phyloP scores from a whole-genome alignment of 2,113 vertebrate species.

The Willisornis vidua region DNA sequence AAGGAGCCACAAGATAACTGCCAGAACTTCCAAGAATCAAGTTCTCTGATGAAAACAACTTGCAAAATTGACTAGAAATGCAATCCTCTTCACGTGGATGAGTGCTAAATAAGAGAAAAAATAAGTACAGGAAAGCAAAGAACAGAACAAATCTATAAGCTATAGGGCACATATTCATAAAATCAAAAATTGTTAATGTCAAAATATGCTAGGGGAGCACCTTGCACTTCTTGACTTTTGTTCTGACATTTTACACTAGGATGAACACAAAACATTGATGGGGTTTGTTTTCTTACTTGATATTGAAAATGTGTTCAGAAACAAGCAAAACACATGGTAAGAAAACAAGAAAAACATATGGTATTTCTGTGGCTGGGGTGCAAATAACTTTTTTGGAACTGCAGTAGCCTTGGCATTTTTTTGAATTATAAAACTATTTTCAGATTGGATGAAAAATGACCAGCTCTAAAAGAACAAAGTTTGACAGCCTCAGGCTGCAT shows the following conservation, averaged over 20 bases:
- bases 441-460: conserved; percentile 9
- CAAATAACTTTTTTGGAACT: conserved; percentile 3
- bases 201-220: neutral
- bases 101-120: neutral
- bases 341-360: neutral
- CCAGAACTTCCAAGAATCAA: neutral
- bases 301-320: neutral
- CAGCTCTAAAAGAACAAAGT: neutral
- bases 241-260: conserved; percentile 53
- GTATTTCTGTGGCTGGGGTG: neutral
- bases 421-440: conserved; percentile 9
- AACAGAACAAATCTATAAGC: neutral
- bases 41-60: neutral
- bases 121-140: neutral
- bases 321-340: neutral
- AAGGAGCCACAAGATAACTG: neutral
- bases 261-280: conserved; percentile 14
- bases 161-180: conserved; percentile 24
- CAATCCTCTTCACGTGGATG: neutral
- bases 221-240: conserved; percentile 19
- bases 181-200: conserved; percentile 32
- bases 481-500: neutral
- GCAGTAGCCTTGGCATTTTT: neutral
- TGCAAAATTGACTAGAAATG: neutral
- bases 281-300: neutral